Conservation (phyloP, 2,888 invertebrate species). For the Mactromeris polynyma region DNA sequence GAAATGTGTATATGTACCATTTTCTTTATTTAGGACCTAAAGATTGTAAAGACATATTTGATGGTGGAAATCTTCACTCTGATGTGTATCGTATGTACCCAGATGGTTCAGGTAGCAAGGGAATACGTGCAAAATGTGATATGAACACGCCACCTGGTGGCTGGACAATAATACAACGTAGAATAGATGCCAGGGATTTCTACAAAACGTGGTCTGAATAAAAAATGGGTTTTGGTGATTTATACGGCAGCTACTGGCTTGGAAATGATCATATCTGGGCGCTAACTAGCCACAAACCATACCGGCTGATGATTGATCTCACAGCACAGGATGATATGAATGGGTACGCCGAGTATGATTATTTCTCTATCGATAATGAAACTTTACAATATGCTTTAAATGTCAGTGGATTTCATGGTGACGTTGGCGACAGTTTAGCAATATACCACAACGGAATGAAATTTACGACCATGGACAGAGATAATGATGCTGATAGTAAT, state of each 20-base stretch:
- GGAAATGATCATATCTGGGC: conserved; percentile 42
- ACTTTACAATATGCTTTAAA: too few species aligned
- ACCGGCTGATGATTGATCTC: too few species aligned
- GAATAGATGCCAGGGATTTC: too few species aligned
- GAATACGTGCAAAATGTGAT: conserved; percentile 42
- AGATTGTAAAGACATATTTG: conserved; percentile 35
- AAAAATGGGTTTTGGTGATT: too few species aligned
- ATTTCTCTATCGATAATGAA: too few species aligned
- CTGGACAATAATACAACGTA: too few species aligned
- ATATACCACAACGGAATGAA: not conserved
- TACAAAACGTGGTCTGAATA: conserved; percentile 48
- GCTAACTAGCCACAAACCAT: conserved; percentile 31
- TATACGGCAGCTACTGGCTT: conserved; percentile 53
- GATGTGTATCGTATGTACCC: conserved; percentile 49
- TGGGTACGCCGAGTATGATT: too few species aligned
- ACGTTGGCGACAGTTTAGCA: not conserved
- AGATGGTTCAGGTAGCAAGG: not conserved
- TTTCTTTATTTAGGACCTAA: too few species aligned
- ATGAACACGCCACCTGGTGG: too few species aligned
- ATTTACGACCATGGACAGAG: not conserved
- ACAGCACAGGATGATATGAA: too few species aligned
- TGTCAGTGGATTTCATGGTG: not conserved
- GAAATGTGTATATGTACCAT: too few species aligned
- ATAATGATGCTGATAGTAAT: not conserved
- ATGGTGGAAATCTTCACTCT: not conserved